Evolutionary conservation across 1,140 invertebrate genomes (phyloP), one percentile per base, ranked within the genome.

Genomic region (Stegodyphus mimosarum): DNA sequence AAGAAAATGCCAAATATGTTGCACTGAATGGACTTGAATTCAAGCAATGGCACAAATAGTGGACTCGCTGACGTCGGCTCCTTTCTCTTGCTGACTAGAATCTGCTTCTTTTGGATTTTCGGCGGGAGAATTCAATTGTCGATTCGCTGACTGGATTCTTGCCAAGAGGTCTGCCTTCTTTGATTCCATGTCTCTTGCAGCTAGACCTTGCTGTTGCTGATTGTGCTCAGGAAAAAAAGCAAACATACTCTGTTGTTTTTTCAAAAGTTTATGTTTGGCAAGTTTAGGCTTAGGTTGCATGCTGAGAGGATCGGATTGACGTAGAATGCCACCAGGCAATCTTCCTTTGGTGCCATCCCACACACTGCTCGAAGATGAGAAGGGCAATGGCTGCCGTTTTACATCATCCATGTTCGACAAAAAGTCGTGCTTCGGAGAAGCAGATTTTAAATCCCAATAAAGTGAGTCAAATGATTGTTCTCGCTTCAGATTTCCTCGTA

Each of bases 381-480:
- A 74, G 9, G 63, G 50, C n/a, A 66, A 7, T 10, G 81, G 72
- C 6, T 53, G 81, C 18, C 67, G 55, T 33, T 87, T 70, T 9
- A 87, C 17, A 49, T 87, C 80, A n/a, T 87, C 86, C 10, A 80
- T 33, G 10, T 63, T 67, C 1, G 72, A 5, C 17, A 78, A n/a
- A 10, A 79, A 64, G 15, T 87, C 87, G 17, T 86, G 87, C 52
- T 71, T 75, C 1, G 87, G 87, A 6, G 79, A 70, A 33, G 64
- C 66, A 10, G 84, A 60, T 51, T 80, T 87, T 51, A 87, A 48
- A 49, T 89, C 88, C 88, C 88, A 89, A 73, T 87, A 89, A 48
- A 89, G 84, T 17, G 88, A 89, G 83, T 89, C 88, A 81, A 89
- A 89, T 6, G 88, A 88, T 80, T 89, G 88, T 83, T 89, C 88